Conservation (phyloP, 1,140 invertebrate species). For the Plutomurus gul region DNA sequence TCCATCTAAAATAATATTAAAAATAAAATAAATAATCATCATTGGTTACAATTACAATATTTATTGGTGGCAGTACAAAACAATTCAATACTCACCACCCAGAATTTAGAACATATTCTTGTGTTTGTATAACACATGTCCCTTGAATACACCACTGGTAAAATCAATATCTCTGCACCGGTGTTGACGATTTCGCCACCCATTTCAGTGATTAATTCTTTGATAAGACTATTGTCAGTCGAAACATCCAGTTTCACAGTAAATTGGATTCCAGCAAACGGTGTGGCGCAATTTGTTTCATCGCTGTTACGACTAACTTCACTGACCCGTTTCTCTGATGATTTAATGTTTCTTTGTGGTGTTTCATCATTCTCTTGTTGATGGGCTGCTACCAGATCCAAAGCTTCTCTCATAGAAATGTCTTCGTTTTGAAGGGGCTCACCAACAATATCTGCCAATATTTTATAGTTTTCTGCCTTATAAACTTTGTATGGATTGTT, state of each 20-base stretch:
- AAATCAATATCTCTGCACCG: not conserved
- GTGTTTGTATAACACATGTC: not conserved
- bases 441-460: too few species aligned
- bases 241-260: not conserved
- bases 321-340: too few species aligned
- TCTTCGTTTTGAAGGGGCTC: too few species aligned
- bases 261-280: not conserved
- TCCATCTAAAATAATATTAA: not conserved
- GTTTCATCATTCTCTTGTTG: too few species aligned
- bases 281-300: not conserved
- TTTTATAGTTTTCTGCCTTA: too few species aligned
- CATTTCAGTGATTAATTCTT: not conserved
- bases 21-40: not conserved
- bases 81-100: not conserved
- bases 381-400: too few species aligned
- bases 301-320: not conserved
- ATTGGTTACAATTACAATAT: not conserved
- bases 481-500: too few species aligned
- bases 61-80: not conserved
- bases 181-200: not conserved
- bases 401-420: too few species aligned
- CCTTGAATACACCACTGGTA: not conserved
- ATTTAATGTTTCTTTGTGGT: too few species aligned
- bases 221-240: not conserved
- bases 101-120: not conserved